Evolutionary conservation across 2,888 invertebrate genomes (phyloP), one percentile per base, ranked within the genome.

Genomic region (Congeria kusceri): DNA sequence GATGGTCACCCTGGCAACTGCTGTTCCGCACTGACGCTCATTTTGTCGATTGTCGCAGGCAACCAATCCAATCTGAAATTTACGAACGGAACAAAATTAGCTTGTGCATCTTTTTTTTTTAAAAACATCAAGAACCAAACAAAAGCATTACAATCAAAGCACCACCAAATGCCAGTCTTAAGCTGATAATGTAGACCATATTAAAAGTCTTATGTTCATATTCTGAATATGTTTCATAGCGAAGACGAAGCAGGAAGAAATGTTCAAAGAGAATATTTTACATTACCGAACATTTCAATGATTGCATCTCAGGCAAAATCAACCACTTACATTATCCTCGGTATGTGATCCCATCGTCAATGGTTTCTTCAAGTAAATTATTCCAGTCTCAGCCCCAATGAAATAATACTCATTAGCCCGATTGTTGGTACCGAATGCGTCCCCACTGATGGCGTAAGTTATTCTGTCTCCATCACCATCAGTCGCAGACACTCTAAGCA

Each of bases 361-460:
- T 7, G 85, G 86, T 66, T 88, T 88, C 65, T 89, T 89, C 70
- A 89, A 71, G n/a, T 84, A 88, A 57, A 90, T 87, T 23, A 79
- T 68, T 3, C 90, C 90, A 39, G 86, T 87, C 49, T 85, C 84
- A 0, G 87, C 83, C 66, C 87, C 86, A 23, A 90, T 86, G 72
- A 84, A 88, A 72, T 88, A 89, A 75, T 84, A 91, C 7, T 86
- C 86, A 39, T 75, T 61, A 1, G 89, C 89, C n/a, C 85, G 66
- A 18, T 28, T 72, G 20, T 59, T 72, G 9, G 18, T 23, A 23
- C 65, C 57, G 53, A 83, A 83, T 1, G 70, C 69, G 57, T 91
- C 89, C 13, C 91, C 92, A 61, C 76, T 82, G 32, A 92, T 84
- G 3, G 85, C 80, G 70, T 91, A 92, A 13, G 80, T 77, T 13